These are phyloP conservation scores for Heliconius cydno DNA, from an alignment of 2,888 invertebrate species.

Conservation along the genomic window DNA sequence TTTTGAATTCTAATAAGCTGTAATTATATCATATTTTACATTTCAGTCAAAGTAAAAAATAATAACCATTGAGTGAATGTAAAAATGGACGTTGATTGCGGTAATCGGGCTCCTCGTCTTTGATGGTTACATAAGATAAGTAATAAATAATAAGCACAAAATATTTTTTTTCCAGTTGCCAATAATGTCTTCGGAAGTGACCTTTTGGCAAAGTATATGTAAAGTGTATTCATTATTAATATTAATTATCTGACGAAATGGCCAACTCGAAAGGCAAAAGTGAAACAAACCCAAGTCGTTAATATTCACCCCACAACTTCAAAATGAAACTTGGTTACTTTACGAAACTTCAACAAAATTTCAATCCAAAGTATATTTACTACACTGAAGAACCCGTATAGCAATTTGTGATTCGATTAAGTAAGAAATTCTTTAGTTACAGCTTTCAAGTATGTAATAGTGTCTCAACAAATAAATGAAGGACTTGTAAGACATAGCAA, in stretches of 20 bases:
- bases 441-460: background rate
- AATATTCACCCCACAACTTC: slow-evolving; percentile 64
- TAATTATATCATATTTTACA: background rate
- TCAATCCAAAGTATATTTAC: slow-evolving; percentile 42
- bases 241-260: slow-evolving; percentile 17
- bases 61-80: background rate
- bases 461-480: background rate
- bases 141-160: background rate
- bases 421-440: slow-evolving; percentile 24
- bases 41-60: background rate
- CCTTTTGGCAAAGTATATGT: slow-evolving; percentile 1
- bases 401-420: slow-evolving; percentile 31
- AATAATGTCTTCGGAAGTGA: background rate
- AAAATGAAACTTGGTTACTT: slow-evolving; percentile 71
- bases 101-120: background rate
- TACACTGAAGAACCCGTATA: slow-evolving; percentile 30
- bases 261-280: slow-evolving; percentile 36
- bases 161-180: background rate
- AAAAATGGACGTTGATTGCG: background rate
- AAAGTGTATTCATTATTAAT: slow-evolving; percentile 24
- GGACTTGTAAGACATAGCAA: no score
- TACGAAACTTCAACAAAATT: slow-evolving; percentile 65
- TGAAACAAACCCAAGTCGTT: slow-evolving; percentile 58
- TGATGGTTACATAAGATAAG: background rate
- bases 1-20: no score